phyloP scores from a whole-genome alignment of 2,888 invertebrate genomes.

The Brachypterus glaber region DNA sequence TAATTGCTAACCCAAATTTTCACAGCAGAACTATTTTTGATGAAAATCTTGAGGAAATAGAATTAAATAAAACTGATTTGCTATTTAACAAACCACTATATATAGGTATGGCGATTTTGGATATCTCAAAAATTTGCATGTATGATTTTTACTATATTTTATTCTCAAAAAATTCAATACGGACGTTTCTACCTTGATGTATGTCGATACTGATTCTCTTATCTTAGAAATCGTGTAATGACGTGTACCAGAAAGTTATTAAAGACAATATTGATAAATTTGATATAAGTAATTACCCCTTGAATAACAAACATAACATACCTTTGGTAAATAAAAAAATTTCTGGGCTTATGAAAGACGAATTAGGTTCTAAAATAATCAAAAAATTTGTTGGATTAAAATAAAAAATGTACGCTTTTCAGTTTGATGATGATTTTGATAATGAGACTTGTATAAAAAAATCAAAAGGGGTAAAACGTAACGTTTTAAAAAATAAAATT shows the following conservation, averaged over 20 bases:
- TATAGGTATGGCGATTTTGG: conserved; percentile 19
- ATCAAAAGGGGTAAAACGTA: too few relatives aligned
- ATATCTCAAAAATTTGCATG: conserved; percentile 18
- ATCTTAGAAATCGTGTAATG: conserved; percentile 22
- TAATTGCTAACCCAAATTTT: conserved; percentile 14
- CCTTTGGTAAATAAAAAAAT: conserved; percentile 12
- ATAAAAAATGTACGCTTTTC: too few relatives aligned
- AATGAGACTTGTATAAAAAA: too few relatives aligned
- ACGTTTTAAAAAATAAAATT: too few relatives aligned
- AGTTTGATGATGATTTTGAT: too few relatives aligned
- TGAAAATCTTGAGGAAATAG: conserved; percentile 14
- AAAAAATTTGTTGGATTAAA: too few relatives aligned
- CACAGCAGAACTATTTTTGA: conserved; percentile 17
- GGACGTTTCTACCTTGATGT: conserved; percentile 13
- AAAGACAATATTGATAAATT: conserved; percentile 10
- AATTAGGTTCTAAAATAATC: too few relatives aligned
- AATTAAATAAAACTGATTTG: conserved; percentile 16
- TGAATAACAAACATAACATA: conserved; percentile 19
- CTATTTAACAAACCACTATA: conserved; percentile 19
- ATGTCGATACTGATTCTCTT: conserved; percentile 12
- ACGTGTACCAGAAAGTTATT: conserved; percentile 27
- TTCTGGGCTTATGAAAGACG: too few relatives aligned
- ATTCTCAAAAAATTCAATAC: conserved; percentile 11
- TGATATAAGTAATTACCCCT: conserved; percentile 23
- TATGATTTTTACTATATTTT: conserved; percentile 20